Conservation (phyloP, 2,888 invertebrate species). For the Xanthorhoe spadicearia region DNA sequence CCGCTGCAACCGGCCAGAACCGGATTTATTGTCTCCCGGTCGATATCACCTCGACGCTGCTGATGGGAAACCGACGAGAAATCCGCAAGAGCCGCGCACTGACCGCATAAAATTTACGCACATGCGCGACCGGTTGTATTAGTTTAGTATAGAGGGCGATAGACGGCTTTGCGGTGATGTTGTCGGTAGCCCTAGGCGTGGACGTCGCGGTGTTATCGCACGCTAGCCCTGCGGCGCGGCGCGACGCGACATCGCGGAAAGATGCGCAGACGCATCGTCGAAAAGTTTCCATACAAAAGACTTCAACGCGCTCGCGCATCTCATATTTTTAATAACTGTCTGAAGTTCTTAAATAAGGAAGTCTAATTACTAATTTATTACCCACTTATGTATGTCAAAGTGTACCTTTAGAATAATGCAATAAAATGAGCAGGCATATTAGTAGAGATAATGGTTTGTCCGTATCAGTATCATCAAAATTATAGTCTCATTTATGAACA, state of each 20-base stretch:
- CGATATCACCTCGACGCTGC: conserved; percentile 72
- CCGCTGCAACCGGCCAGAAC: conserved; percentile 71
- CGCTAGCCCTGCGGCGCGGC: conserved; percentile 33
- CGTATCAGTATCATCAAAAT: not conserved
- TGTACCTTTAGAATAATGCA: not conserved
- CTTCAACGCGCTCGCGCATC: conserved; percentile 65
- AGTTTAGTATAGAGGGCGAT: conserved; percentile 26
- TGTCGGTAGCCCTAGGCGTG: conserved; percentile 45
- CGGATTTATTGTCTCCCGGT: conserved; percentile 82
- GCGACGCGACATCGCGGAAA: conserved; percentile 17
- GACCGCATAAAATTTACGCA: conserved; percentile 43
- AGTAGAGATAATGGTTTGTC: not conserved
- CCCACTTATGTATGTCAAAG: not conserved
- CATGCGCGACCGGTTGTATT: conserved; percentile 33
- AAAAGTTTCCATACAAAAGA: conserved; percentile 58
- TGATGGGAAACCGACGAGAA: conserved; percentile 62
- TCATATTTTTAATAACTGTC: conserved; percentile 16
- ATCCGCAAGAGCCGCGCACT: conserved; percentile 56
- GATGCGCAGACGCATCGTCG: conserved; percentile 39
- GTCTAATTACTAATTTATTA: not conserved
- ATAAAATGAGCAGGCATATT: not conserved
- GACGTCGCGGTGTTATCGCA: conserved; percentile 24
- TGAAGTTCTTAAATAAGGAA: not conserved
- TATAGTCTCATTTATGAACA: not conserved
- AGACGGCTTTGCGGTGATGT: conserved; percentile 42